These are phyloP conservation scores for Aplysia californica DNA, from an alignment of 1,140 invertebrate species.

Conservation along the genomic window DNA sequence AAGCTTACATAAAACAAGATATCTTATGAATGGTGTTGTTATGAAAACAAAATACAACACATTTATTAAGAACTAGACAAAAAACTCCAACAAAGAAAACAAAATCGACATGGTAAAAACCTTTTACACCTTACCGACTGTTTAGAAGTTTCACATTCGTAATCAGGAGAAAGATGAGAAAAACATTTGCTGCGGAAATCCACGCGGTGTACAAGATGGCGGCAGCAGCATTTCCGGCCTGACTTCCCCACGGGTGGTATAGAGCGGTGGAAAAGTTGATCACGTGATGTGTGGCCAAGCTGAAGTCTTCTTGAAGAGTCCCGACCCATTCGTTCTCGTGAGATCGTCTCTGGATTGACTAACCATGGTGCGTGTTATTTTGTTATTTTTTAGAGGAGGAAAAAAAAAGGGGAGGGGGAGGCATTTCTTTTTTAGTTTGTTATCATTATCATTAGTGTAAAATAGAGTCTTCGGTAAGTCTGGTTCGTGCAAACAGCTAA, in stretches of 20 bases:
- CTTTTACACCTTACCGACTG: conserved; percentile 21
- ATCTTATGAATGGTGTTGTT: too few relatives aligned
- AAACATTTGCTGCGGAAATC: conserved; percentile 27
- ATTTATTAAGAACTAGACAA: too few relatives aligned
- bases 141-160: conserved; percentile 26
- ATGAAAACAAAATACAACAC: too few relatives aligned
- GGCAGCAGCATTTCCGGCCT: conserved; percentile 26
- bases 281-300: conserved; percentile 14
- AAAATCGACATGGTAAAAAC: too few relatives aligned
- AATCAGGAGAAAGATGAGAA: conserved; percentile 35
- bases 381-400: background rate
- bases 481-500: too few relatives aligned
- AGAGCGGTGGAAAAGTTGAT: conserved; percentile 36
- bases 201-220: conserved; percentile 37
- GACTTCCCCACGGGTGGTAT: conserved; percentile 37
- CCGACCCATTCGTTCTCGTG: conserved; percentile 25
- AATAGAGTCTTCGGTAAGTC: too few relatives aligned
- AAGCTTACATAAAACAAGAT: too few relatives aligned
- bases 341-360: background rate
- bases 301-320: conserved; percentile 35
- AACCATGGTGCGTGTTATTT: background rate
- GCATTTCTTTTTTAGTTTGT: background rate
- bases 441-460: background rate
- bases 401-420: background rate
- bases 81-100: too few relatives aligned